Conservation (phyloP, 2,888 invertebrate species). For the Erannis defoliaria region DNA sequence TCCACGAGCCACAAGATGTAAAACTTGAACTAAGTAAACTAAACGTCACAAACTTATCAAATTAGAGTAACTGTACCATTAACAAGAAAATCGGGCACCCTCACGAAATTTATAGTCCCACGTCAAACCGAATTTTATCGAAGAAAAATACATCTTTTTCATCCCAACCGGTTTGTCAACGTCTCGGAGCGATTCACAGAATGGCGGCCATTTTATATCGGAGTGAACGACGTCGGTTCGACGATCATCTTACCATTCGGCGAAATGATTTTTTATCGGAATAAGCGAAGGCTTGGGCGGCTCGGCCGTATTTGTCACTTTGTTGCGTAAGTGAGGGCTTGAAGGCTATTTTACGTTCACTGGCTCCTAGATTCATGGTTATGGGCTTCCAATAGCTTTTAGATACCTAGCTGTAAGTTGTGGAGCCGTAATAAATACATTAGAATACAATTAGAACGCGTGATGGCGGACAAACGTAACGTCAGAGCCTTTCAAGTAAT, state of each 20-base stretch:
- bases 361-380: neutral
- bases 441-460: no score
- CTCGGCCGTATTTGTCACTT: slow-evolving; percentile 40
- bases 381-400: neutral
- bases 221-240: slow-evolving; percentile 59
- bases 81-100: slow-evolving; percentile 54
- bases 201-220: slow-evolving; percentile 75
- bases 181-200: slow-evolving; percentile 74
- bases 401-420: no score
- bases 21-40: neutral
- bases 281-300: slow-evolving; percentile 33
- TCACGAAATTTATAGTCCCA: slow-evolving; percentile 55
- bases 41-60: slow-evolving; percentile 27
- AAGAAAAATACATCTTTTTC: slow-evolving; percentile 80
- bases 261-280: slow-evolving; percentile 58
- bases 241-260: slow-evolving; percentile 47
- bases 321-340: slow-evolving; percentile 14
- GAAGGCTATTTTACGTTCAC: slow-evolving; percentile 1
- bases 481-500: no score
- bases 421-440: no score
- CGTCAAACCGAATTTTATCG: slow-evolving; percentile 76
- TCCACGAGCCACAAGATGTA: neutral
- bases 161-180: slow-evolving; percentile 77
- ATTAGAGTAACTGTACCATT: slow-evolving; percentile 37
- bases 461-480: no score